Base-by-base conservation (phyloP, 23 tunicate species). In the Trididemnum miniatum region DNA sequence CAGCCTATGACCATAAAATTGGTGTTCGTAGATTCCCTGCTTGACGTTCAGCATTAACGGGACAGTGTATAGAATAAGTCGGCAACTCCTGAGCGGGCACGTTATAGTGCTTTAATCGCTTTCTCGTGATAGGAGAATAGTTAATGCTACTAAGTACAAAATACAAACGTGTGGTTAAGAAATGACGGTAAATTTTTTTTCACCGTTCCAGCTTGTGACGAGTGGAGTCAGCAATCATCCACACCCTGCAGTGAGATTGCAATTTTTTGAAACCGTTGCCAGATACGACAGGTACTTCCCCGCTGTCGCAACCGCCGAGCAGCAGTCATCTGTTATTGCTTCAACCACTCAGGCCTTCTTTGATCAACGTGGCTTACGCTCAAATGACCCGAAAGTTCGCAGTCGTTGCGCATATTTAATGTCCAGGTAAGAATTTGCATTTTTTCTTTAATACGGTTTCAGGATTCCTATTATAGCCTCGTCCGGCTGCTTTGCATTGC, bases 331-430 rank as follows among this genome's bases (percentile, higher is more conserved):
- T 20, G 82, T 88, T 31, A 69, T 88, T 2, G 81, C 87, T 54
- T 40, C 40, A 20, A 81, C 91, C 65, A 88, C 84, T 25, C 82
- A 82, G 64, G 89, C 96, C 12, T 91, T 91, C 71, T 73, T 90
- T 20, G 96, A 87, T 77, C 80, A 83, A 33, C 86, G 99, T 12
- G 99, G 96, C 1, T 35, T 95, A 5, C 73, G 79, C 52, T 81
- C 89, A 1, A 15, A 65, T 31, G 80, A 88, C 25, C 90, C 94
- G 35, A 78, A 82, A 59, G 64, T 90, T 30, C 85, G 99, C 9
- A 91, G 93, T 65, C 87, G 99, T 18, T 88, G 94, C 71, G 90
- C 97, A 24, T 91, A 91, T 80, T 75, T 91, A 38, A 88, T 96
- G 39, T 96, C 99, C 38, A 81, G 87, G 93, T 88, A 0, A 0